Base-by-base conservation (phyloP, 53 echinoderm and acorn worm genomes). In the Antedon mediterranea region DNA sequence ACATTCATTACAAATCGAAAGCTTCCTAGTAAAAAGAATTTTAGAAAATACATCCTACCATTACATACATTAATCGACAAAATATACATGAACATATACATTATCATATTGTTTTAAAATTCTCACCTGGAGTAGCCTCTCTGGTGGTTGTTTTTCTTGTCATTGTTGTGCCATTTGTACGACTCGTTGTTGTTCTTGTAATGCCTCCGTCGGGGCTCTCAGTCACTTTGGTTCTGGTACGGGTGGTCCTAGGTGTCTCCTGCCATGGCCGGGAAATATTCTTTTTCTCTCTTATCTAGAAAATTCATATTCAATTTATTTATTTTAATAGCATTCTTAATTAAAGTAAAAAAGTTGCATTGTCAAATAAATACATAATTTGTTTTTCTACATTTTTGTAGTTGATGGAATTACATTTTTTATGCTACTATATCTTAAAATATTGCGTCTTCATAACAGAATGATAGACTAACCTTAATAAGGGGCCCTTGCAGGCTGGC, bases 181-280 rank as follows among this genome's bases (percentile, higher is more conserved):
- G 57, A 57, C 57, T 57, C 57, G 57, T 57, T 23, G 57, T 57
- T 57, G 57, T 57, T 57, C 57, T 57, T 2, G 57, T 57, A 18
- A 57, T 34, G 3, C 79, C 84, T 29, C 93, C 93, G 28, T 87
- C 43, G 34, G 20, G 77, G 31, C 78, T 32, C 43, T 72, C 26
- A 28, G 77, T 78, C 42, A 73, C 34, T 30, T 80, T 85, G 23
- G 79, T 81, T 73, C 82, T 85, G 5, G 87, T 79, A 42, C 33
- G 79, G 41, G 84, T 85, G 37, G 82, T 78, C 28, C 29, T 31
- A 15, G 85, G 78, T 20, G 73, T 73, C 57, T 90, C 80, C 83
- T 98, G 98, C 98, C 98, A 98, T 4, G 98, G 98, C 3, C 98
- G 79, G 4, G 86, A 86, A 57, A 98, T 88, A 75, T 90, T 98